Evolutionary conservation across 2,888 invertebrate species (phyloP).

Genomic region (Aproaerema taeniolella): DNA sequence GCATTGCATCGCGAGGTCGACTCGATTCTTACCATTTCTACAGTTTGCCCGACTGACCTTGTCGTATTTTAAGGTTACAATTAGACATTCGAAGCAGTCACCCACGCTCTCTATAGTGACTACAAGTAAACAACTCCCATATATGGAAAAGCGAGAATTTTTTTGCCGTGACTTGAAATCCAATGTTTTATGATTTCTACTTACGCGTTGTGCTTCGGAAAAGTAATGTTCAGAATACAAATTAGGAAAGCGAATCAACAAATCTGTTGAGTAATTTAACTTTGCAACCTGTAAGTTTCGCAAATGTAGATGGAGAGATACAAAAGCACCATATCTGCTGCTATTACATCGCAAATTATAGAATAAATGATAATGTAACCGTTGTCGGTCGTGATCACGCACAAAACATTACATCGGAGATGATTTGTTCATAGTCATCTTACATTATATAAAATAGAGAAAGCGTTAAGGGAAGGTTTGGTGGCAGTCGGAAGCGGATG

Average conservation of each 20-base stretch:
- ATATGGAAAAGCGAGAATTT: slow-evolving; percentile 63
- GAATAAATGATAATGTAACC: slow-evolving; percentile 18
- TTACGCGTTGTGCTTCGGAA: background rate
- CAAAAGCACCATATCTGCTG: slow-evolving; percentile 21
- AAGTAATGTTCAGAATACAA: slow-evolving; percentile 2
- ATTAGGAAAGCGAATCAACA: slow-evolving; percentile 5
- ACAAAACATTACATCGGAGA: slow-evolving; percentile 22
- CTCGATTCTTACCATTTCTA: slow-evolving; percentile 57
- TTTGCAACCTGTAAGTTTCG: slow-evolving; percentile 8
- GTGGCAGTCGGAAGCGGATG: slow-evolving; percentile 61
- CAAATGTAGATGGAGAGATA: slow-evolving; percentile 11
- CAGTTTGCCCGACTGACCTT: slow-evolving; percentile 60
- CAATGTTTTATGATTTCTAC: background rate
- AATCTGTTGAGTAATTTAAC: slow-evolving; percentile 3
- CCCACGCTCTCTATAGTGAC: slow-evolving; percentile 34
- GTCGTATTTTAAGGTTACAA: slow-evolving; percentile 55
- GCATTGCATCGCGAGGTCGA: slow-evolving; percentile 53
- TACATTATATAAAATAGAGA: slow-evolving; percentile 54
- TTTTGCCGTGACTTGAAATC: slow-evolving; percentile 54
- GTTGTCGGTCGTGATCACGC: slow-evolving; percentile 27
- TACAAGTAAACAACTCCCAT: slow-evolving; percentile 35
- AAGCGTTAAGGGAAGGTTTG: slow-evolving; percentile 45
- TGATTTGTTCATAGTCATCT: slow-evolving; percentile 18
- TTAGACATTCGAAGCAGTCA: slow-evolving; percentile 47
- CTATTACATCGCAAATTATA: too few relatives aligned